Percentiles rank a stretch among this genome's conserved stretches.
phyloP scores from a whole-genome alignment of 1,140 invertebrate species.

The Trachymyrmex cornetzi region DNA sequence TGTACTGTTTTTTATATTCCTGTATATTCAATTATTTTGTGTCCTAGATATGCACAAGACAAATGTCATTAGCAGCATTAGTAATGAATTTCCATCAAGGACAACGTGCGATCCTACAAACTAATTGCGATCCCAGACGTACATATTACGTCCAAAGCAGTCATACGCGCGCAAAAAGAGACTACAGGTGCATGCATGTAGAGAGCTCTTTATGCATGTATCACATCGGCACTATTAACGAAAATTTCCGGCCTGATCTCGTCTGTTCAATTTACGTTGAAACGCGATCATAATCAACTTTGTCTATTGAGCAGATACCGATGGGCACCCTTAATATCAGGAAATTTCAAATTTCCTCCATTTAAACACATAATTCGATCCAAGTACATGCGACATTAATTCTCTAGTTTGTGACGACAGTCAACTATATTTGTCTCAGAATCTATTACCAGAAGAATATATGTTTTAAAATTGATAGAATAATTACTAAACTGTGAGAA shows the following conservation, averaged over 20 bases:
- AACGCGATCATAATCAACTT: constrained; percentile 60
- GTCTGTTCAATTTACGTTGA: constrained; percentile 53
- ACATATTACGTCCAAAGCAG: constrained; percentile 36
- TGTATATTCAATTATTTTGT: constrained; percentile 37
- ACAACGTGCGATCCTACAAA: constrained; percentile 13
- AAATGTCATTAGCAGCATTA: constrained; percentile 53
- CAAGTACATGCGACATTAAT: constrained; percentile 38
- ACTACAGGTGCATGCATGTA: constrained; percentile 23
- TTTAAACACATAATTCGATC: constrained; percentile 54
- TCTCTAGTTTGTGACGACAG: not conserved
- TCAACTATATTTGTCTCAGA: not conserved
- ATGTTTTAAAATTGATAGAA: not conserved
- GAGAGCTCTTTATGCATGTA: constrained; percentile 25
- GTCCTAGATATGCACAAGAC: constrained; percentile 26
- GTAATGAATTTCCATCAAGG: constrained; percentile 39
- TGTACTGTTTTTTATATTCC: not conserved
- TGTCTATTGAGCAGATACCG: constrained; percentile 56
- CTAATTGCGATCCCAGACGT: constrained; percentile 52
- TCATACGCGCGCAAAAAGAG: constrained; percentile 51
- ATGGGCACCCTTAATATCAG: constrained; percentile 40
- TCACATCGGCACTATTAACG: constrained; percentile 42
- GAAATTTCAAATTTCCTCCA: constrained; percentile 58
- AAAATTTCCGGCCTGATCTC: constrained; percentile 33
- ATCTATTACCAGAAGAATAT: not conserved
- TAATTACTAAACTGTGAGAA: not conserved